Percentiles rank a stretch among this genome's conserved stretches.
These are phyloP conservation scores for Caenorhabditis sp. DNA, from an alignment of 2,888 invertebrate species.

Conservation along the genomic window DNA sequence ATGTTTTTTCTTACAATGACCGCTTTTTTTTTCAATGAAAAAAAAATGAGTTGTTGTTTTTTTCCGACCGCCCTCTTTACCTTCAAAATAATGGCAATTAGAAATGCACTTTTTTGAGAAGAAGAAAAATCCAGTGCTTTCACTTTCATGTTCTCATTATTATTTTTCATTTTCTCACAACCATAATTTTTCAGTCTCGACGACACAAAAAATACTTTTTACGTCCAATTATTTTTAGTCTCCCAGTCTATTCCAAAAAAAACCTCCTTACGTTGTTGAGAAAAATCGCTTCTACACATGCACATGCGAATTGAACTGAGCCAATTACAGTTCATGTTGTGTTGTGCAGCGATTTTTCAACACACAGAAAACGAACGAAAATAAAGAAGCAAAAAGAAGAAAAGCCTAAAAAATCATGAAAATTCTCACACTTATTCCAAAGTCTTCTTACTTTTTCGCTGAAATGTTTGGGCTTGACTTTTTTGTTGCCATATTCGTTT, in stretches of 20 bases:
- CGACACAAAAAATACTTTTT: not conserved
- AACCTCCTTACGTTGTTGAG: not conserved
- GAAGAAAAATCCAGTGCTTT: not conserved
- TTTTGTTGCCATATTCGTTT: not conserved
- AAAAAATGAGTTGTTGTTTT: conserved; percentile 1
- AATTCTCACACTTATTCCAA: not conserved
- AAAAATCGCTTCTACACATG: not conserved
- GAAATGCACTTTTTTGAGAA: not conserved
- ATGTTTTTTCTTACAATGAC: no score
- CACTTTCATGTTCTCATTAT: not conserved
- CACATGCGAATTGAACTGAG: not conserved
- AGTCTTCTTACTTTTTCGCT: not conserved
- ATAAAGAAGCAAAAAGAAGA: not conserved
- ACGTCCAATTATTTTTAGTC: not conserved
- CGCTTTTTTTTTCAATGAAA: no score
- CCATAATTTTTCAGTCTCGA: no score
- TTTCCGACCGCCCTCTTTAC: not conserved
- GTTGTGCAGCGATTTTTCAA: conserved; percentile 32
- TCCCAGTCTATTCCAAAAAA: not conserved
- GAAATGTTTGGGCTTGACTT: not conserved
- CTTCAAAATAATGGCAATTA: not conserved
- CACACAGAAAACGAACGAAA: not conserved
- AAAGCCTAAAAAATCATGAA: not conserved
- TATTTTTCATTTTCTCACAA: not conserved
- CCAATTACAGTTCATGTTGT: conserved; percentile 13